Base-by-base conservation (phyloP, 2,888 invertebrate genomes). In the Eremobia ochroleuca region DNA sequence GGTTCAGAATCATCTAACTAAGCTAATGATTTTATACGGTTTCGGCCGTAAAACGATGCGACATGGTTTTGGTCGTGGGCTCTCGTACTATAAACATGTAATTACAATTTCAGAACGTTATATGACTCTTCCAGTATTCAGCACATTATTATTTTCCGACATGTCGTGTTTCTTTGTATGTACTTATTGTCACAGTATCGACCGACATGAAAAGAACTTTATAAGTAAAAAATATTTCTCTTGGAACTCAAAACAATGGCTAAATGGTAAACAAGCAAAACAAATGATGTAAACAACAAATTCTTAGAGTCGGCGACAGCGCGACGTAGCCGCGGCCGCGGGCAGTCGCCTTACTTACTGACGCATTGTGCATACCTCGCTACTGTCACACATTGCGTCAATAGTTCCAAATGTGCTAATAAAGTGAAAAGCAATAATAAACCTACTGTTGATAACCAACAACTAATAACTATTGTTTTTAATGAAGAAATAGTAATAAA, bases 161-260 rank as follows among this genome's bases (percentile, higher is more conserved):
- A 37, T 15, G 37, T 59, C 8, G 13, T 55, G 21, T 58, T 64
- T 68, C 49, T 31, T 18, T 43, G 28, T 46, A 28, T 40, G n/a
- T 46, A 4, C 9, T 21, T 71, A 31, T n/a, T 43, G 11, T 49
- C 13, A 4, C 67, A 64, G 49, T 52, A 25, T 11, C 25, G 11
- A 59, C 21, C 0, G 25, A 68, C 5, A 62, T 49, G 2, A 82
- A 75, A 66, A 31, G 40, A 75, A 81, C 58, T 55, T 76, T 75
- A 73, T 71, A 78, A 62, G 49, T 59, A 59, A 73, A 66, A 59
- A 74, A 73, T 74, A 85, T 55, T n/a, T n/a, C 82, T 90, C 89
- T 81, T 90, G 88, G 89, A 90, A 91, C 83, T 83, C 81, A 83
- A 85, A 92, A 93, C 92, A 93, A 93, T 91, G 88, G 73, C 40